Evolutionary conservation across 2,113 vertebrate genomes (phyloP).

Genomic region (Echinops telfairi): DNA sequence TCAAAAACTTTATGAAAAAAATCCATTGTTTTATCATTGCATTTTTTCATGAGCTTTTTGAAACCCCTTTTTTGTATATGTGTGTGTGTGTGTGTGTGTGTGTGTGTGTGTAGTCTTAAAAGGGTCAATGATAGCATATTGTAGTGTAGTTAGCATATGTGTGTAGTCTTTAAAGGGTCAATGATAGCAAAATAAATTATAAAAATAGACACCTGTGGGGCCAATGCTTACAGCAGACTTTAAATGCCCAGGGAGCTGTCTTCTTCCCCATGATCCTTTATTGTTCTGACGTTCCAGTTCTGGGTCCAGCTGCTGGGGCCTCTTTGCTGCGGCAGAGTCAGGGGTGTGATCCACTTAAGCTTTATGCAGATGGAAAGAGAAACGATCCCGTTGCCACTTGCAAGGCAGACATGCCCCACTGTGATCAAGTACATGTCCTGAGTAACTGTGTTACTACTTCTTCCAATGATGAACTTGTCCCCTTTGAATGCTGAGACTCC

Average conservation of each 20-base stretch:
- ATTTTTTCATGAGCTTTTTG: too few species aligned
- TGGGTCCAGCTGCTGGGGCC: background rate
- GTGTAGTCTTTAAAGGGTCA: too few species aligned
- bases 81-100: too few species aligned
- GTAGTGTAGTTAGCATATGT: too few species aligned
- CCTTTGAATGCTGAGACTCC: background rate
- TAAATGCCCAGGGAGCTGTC: background rate
- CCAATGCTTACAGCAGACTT: background rate
- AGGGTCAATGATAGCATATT: background rate
- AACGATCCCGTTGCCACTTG: background rate
- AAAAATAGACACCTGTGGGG: too few species aligned
- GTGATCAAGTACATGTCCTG: background rate
- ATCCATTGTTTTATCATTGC: too few species aligned
- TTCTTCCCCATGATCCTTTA: background rate
- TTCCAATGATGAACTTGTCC: background rate
- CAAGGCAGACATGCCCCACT: background rate
- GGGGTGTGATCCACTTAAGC: background rate
- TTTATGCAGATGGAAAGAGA: background rate
- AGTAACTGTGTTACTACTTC: background rate
- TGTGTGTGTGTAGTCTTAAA: too few species aligned
- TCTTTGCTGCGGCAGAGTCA: background rate
- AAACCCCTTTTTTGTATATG: too few species aligned
- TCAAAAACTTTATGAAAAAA: too few species aligned
- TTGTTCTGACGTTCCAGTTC: fast-evolving
- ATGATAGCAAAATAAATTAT: constrained; percentile 4